A percentile compares a stretch with the other conserved stretches of the same genome.
phyloP scores from a whole-genome alignment of 2,113 vertebrate genomes.

The Sphaerodactylus townsendi region DNA sequence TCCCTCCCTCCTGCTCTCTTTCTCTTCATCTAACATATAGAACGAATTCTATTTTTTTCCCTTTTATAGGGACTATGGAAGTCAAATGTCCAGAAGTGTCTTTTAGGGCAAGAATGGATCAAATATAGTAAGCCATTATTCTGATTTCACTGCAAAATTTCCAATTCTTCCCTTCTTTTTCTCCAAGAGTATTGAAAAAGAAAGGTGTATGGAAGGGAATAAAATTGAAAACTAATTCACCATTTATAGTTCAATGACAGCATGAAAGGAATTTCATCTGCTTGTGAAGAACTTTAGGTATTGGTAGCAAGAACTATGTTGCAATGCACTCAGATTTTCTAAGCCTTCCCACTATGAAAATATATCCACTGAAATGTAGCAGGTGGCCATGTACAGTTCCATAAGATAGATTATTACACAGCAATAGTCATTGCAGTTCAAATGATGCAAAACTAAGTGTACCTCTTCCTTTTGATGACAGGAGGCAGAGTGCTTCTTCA shows the following conservation, averaged over 20 bases:
- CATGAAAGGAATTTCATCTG: conserved; percentile 31
- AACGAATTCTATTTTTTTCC: neutral
- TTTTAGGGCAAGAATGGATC: conserved; percentile 21
- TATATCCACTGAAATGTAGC: conserved; percentile 36
- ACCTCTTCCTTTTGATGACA: conserved; percentile 38
- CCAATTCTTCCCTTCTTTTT: conserved; percentile 13
- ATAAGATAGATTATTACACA: conserved; percentile 35
- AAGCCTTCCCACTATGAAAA: conserved; percentile 35
- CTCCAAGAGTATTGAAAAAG: conserved; percentile 10
- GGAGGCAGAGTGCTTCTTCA: conserved; percentile 37
- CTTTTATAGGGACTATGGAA: neutral
- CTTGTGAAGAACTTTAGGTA: neutral
- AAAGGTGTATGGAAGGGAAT: neutral
- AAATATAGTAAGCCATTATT: conserved; percentile 19
- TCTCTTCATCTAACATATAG: neutral
- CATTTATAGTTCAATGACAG: conserved; percentile 9
- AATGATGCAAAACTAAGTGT: conserved; percentile 23
- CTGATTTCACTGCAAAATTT: conserved; percentile 31
- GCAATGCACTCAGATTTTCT: neutral
- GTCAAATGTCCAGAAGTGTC: conserved; percentile 2
- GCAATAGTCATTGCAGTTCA: conserved; percentile 34
- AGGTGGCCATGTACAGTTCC: conserved; percentile 1
- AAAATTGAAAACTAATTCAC: conserved; percentile 19
- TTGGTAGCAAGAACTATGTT: conserved; percentile 28
- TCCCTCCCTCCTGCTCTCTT: neutral